These are phyloP conservation scores for Oasisia sp. DNA, from an alignment of 2,888 invertebrate genomes.

Conservation along the genomic window DNA sequence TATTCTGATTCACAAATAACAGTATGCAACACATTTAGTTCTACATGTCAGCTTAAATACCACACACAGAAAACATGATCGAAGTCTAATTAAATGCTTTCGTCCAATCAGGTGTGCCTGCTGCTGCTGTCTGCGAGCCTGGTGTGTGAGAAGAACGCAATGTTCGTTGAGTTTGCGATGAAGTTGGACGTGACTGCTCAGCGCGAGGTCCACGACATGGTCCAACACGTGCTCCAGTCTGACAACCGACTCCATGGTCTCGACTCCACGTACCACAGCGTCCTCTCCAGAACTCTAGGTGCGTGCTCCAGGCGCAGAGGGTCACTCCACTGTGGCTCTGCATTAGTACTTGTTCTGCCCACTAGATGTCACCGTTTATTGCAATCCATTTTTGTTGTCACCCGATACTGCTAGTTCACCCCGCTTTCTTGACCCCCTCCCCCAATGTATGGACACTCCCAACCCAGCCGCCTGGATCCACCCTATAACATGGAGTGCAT, in stretches of 20 bases:
- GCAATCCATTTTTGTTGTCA: too few species aligned
- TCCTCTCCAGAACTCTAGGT: slow-evolving; percentile 27
- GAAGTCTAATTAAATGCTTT: background rate
- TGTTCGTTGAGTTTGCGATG: slow-evolving; percentile 30
- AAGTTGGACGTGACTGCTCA: slow-evolving; percentile 23
- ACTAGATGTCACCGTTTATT: too few species aligned
- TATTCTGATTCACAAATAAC: background rate
- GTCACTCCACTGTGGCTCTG: background rate
- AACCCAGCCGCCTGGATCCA: too few species aligned
- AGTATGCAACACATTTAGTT: background rate
- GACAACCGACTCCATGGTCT: slow-evolving; percentile 27
- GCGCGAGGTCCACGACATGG: slow-evolving; percentile 31
- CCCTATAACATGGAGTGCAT: too few species aligned
- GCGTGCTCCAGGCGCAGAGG: background rate
- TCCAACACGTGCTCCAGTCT: slow-evolving; percentile 30
- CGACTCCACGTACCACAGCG: slow-evolving; percentile 27
- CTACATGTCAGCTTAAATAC: background rate
- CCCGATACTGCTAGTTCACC: too few species aligned
- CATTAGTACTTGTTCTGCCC: too few species aligned
- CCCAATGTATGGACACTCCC: too few species aligned
- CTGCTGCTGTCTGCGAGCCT: slow-evolving; percentile 30
- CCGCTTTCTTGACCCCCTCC: too few species aligned
- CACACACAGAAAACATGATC: background rate
- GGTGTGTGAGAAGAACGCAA: slow-evolving; percentile 25
- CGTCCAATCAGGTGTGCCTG: slow-evolving; percentile 22